phyloP scores from a whole-genome alignment of 64 coral and sea anemone genomes.

The Pocillopora damicornis region DNA sequence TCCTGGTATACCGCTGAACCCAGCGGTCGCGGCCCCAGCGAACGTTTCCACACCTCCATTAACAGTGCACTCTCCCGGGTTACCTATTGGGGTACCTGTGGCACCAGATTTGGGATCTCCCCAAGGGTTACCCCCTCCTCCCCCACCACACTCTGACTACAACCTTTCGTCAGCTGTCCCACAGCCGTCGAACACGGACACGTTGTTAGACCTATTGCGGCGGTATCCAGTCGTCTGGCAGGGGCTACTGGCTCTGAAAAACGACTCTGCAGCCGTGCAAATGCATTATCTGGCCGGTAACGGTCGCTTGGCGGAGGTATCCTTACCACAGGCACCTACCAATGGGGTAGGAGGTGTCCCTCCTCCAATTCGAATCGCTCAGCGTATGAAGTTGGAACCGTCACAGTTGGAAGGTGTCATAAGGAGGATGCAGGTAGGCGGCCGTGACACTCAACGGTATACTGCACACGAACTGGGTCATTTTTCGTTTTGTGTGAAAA shows the following conservation, averaged over 20 bases:
- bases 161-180: constrained; percentile 24
- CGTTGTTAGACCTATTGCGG: constrained; percentile 77
- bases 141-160: constrained; percentile 57
- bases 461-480: not conserved
- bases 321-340: constrained; percentile 62
- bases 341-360: constrained; percentile 59
- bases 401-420: constrained; percentile 95
- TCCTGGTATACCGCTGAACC: constrained; percentile 8
- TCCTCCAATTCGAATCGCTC: constrained; percentile 84
- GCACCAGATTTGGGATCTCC: constrained; percentile 26
- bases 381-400: constrained; percentile 88
- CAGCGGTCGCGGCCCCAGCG: not conserved
- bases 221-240: constrained; percentile 99
- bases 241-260: constrained; percentile 86
- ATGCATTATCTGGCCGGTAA: constrained; percentile 97
- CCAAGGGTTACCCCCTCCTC: constrained; percentile 44
- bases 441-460: too few relatives aligned
- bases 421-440: constrained; percentile 86
- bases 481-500: too few relatives aligned
- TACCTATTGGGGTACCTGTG: not conserved
- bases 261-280: constrained; percentile 92
- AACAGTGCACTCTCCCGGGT: constrained; percentile 24
- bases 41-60: constrained; percentile 43
- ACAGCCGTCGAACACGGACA: constrained; percentile 77
- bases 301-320: constrained; percentile 77